phyloP scores from a whole-genome alignment of 2,797 vertebrate species.

The Coranthus polyacanthus region DNA sequence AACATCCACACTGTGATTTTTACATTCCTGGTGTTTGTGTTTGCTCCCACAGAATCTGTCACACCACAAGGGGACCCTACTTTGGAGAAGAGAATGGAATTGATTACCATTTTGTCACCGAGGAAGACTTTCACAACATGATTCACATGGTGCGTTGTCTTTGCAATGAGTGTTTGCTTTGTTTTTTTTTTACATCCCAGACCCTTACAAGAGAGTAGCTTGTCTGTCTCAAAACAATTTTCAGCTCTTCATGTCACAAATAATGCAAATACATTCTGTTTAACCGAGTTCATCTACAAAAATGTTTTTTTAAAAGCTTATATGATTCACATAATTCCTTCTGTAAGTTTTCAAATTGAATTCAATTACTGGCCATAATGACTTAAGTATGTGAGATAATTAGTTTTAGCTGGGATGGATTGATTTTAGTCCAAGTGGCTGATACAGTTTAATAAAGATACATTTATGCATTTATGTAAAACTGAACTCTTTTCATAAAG shows the following conservation, averaged over 20 bases:
- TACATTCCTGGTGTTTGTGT: background rate
- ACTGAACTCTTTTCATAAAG: conserved; percentile 23
- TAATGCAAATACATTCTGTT: background rate
- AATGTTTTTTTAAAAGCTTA: background rate
- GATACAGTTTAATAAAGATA: conserved; percentile 29
- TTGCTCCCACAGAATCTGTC: conserved; percentile 85
- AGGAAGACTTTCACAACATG: conserved; percentile 90
- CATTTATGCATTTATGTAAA: conserved; percentile 9
- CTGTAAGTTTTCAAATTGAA: conserved; percentile 38
- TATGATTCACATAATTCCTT: conserved; percentile 14
- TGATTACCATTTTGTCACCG: conserved; percentile 92
- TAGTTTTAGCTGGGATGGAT: conserved; percentile 45
- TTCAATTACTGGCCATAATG: conserved; percentile 36
- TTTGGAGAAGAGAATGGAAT: conserved; percentile 90
- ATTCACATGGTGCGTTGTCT: conserved; percentile 82
- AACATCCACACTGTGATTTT: conserved; percentile 5
- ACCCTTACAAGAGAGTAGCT: background rate
- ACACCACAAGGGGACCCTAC: conserved; percentile 92
- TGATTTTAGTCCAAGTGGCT: conserved; percentile 43
- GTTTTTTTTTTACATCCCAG: background rate
- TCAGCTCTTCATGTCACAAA: background rate
- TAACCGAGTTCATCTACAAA: conserved; percentile 20
- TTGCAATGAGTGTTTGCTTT: background rate
- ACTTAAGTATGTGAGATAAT: conserved; percentile 46
- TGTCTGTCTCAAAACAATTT: conserved; percentile 1